Base-by-base conservation (phyloP, 2,888 invertebrate species). In the Phlogophora meticulosa region DNA sequence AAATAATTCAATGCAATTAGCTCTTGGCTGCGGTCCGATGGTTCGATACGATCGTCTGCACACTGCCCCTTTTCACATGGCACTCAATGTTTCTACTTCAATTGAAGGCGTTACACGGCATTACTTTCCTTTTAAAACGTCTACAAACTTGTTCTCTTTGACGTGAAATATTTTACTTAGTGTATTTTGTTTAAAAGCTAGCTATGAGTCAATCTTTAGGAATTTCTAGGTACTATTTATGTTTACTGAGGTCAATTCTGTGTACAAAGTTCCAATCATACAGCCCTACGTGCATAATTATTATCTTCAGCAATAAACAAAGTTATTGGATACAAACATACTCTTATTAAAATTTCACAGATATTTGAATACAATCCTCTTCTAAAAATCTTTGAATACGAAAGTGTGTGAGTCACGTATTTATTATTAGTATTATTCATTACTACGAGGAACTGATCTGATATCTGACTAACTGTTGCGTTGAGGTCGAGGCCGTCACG, bases 401-500 rank as follows among this genome's bases (percentile, higher is more conserved):
- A 81, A 85, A 80, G 67, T 62, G 56, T 59, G 60, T 87, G 86
- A 86, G 60, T 87, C 87, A 87, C 57, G 64, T 61, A 66, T 72
- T 71, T 60, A n/a, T 78, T 68, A 76, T 76, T 71, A 80, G 77
- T 78, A 80, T 90, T 89, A 92, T 87, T 92, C 90, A 91, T 88
- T 83, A 78, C 78, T 91, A 89, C 90, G 70, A 70, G 82, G 91
- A 92, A 93, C 77, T 79, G 85, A 90, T 91, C 86, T 87, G 83
- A 83, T 87, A 81, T 81, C 82, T 79, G 72, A 83, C 83, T 90
- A 91, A 90, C 86, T 79, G 86, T 83, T 79, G 81, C 68, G 78
- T 70, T 80, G 83, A 89, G 91, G 91, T 89, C 89, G 89, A 86
- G 87, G 87, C 87, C 94, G 94, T 95, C 94, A 95, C 93, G 95